These are phyloP conservation scores for Setipinna tenuifilis DNA, from an alignment of 2,797 vertebrate genomes.

Conservation along the genomic window DNA sequence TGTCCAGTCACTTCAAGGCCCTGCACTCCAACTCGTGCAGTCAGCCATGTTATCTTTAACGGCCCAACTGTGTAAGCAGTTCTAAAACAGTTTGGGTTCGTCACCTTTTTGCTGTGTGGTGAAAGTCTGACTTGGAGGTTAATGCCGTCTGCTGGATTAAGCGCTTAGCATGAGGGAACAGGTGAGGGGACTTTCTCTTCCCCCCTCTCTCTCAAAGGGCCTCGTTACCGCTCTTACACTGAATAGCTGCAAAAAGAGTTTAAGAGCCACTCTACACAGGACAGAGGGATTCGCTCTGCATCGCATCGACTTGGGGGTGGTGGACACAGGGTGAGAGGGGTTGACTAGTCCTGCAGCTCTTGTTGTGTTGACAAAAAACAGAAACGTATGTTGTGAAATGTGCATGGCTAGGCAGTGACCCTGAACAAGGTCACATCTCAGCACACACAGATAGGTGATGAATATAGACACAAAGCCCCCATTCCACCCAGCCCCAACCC, in stretches of 20 bases:
- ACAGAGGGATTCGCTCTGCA: background rate
- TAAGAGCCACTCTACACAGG: slow-evolving; percentile 4
- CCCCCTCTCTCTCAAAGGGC: background rate
- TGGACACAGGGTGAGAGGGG: slow-evolving; percentile 6
- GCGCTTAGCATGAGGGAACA: slow-evolving; percentile 26
- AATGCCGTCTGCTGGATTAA: slow-evolving; percentile 21
- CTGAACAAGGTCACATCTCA: slow-evolving; percentile 65
- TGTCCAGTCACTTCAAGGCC: background rate
- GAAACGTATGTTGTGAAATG: slow-evolving; percentile 70
- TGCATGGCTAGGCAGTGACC: slow-evolving; percentile 74
- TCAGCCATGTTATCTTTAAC: background rate
- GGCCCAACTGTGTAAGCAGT: background rate
- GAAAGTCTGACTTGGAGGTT: background rate
- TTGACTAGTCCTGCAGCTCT: slow-evolving; percentile 71
- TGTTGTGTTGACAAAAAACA: slow-evolving; percentile 68
- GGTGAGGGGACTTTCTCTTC: slow-evolving; percentile 32
- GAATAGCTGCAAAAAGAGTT: background rate
- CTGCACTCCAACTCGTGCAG: background rate
- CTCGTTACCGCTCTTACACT: background rate
- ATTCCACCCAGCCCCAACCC: slow-evolving; percentile 6
- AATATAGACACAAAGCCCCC: slow-evolving; percentile 48
- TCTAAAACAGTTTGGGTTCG: background rate
- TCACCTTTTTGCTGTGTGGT: background rate
- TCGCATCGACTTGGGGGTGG: slow-evolving; percentile 28
- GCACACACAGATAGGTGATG: slow-evolving; percentile 66